Base-by-base conservation (phyloP, 1,140 invertebrate genomes). In the Hylaeus volcanicus region DNA sequence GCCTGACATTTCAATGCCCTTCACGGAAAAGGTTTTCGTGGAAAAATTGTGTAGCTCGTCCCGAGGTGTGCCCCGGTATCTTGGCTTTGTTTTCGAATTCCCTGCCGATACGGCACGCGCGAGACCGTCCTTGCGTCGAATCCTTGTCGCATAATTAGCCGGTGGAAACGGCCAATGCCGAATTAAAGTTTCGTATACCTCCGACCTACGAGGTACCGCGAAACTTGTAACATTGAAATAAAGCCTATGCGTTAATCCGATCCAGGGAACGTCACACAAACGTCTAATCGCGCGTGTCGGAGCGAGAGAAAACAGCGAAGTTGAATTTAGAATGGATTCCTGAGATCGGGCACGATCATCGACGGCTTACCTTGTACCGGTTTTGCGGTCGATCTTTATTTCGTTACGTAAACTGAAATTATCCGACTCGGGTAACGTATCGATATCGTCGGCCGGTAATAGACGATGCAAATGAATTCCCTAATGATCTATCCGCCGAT, bases 1-100 rank as follows among this genome's bases (percentile, higher is more conserved):
- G 86, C 64, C 81, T 78, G 83, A 86, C 84, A 86, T 86, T 87
- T 86, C 81, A 72, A 71, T 61, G 64, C 5, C 56, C 66, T 74
- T 26, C n/a, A 39, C 56, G 63, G n/a, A 2, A 77, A 71, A 48
- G 69, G 43, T 60, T 68, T 79, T 79, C 66, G 61, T 82, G 69
- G 77, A 65, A 74, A 73, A 74, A 61, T 41, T 51, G 43, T 41
- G 60, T 2, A 65, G 8, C 3, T 45, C 5, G 37, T 3, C 5
- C 14, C 6, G 26, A 5, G 15, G 11, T 6, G 48, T 14, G 68
- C 12, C 43, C 9, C 65, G 51, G 1, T 15, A 1, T 5, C 45
- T 3, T 53, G 4, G 3, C 14, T 43, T 48, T 41, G 53, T 56
- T 58, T 48, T 63, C 37, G 2, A 8, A 58, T 41, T 53, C 39